A percentile compares a stretch with the other conserved stretches of the same genome.
Conservation (phyloP, 1,140 invertebrate species). For the Calliphora vicina region DNA sequence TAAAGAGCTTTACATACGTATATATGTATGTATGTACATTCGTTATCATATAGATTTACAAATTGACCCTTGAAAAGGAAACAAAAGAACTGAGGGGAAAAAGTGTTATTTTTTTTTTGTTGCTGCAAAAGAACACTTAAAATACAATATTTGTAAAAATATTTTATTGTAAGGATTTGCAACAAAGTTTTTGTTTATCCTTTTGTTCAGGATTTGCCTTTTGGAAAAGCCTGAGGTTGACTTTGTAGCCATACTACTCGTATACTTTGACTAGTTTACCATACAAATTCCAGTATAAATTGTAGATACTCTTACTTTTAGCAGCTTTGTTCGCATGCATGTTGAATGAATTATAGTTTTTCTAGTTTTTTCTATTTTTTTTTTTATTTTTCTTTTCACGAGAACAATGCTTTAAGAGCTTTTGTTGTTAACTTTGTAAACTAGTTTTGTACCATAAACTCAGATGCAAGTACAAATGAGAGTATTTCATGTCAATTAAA, state of each 20-base stretch:
- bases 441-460: not conserved
- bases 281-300: not conserved
- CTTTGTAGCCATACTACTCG: not conserved
- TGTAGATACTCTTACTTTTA: not conserved
- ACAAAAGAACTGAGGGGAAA: not conserved
- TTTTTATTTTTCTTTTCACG: not conserved
- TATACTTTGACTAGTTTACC: not conserved
- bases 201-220: not conserved
- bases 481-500: not conserved
- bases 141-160: too few relatives aligned
- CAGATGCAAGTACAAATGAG: not conserved
- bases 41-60: not conserved
- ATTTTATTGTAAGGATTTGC: too few relatives aligned
- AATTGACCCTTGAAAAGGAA: not conserved
- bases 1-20: not conserved
- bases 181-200: not conserved
- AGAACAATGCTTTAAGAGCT: not conserved
- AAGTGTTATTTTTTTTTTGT: not conserved
- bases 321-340: not conserved
- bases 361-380: not conserved
- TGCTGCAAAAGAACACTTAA: not conserved
- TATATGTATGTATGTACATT: too few relatives aligned
- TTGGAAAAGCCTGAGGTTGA: not conserved
- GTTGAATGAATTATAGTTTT: not conserved
- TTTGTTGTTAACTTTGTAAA: not conserved